Evolutionary conservation across 2,113 vertebrate species (phyloP), one percentile per base, ranked within the genome.

Genomic region (Lampris incognitus): DNA sequence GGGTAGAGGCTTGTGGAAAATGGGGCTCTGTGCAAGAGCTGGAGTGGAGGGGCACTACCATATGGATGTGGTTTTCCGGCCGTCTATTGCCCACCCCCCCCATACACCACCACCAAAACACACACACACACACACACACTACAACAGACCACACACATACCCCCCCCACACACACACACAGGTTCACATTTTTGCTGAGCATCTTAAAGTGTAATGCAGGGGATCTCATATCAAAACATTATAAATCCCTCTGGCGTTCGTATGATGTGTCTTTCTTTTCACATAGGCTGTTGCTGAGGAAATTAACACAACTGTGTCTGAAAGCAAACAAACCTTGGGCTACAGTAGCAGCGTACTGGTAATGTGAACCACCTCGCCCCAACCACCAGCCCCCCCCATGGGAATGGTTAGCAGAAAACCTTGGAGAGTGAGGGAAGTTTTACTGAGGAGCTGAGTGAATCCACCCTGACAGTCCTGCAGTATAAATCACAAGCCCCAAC

Each of bases 61-160:
- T 90, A 92, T 93, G 91, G 89, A 87, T 87, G 85, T 86, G 84
- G 88, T 92, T 93, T 91, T 83, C 87, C 82, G 80, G 77, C 59
- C 64, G 67, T 67, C 70, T 59, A 68, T 76, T 81, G 72, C 65
- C 74, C 69, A 67, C 65, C 75, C 55, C 66, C 76, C 37, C 6
- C 56, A n/a, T 1, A 49, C 81, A 8, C 9, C 1, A 38, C 10
- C 6, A 39, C 42, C 11, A 24, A 52, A 51, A 51, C 48, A 42
- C 69, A 68, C 39, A 46, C 49, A 71, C 72, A 58, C 67, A 39
- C 50, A 57, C 66, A 69, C n/a, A 46, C n/a, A 58, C 67, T 46
- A n/a, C 46, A 54, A 57, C 42, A 58, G 2, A 10, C 59, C 37
- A 69, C 73, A 72, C 63, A 41, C 61, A 55, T 42, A 50, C 48